phyloP scores from a whole-genome alignment of 2,113 vertebrate species.

The Anguilla rostrata region DNA sequence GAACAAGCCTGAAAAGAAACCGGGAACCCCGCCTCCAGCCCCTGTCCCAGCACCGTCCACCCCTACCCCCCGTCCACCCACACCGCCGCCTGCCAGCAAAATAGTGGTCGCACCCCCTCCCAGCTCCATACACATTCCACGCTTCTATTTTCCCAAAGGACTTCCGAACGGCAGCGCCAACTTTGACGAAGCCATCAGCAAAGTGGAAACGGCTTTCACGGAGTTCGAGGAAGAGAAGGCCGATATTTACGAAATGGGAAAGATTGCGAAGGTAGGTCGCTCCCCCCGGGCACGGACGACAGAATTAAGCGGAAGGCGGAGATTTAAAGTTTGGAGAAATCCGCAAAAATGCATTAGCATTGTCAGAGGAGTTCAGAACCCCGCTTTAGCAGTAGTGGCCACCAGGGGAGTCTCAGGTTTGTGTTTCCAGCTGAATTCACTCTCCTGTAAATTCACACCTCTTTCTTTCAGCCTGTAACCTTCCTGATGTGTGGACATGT shows the following conservation, averaged over 20 bases:
- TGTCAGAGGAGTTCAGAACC: not conserved
- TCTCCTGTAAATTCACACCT: not conserved
- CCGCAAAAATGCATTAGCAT: not conserved
- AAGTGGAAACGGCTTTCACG: constrained; percentile 80
- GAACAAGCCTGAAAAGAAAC: constrained; percentile 91
- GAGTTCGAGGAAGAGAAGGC: constrained; percentile 92
- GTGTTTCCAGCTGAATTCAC: not conserved
- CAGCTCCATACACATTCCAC: constrained; percentile 95
- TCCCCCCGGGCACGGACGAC: not conserved
- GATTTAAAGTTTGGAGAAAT: not conserved
- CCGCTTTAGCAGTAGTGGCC: not conserved
- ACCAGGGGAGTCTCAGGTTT: not conserved
- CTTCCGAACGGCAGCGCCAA: constrained; percentile 79
- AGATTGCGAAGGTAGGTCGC: constrained; percentile 86
- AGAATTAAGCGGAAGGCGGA: not conserved
- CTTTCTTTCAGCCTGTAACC: not conserved
- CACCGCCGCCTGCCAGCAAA: constrained; percentile 76
- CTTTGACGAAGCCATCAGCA: constrained; percentile 80
- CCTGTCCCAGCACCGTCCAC: constrained; percentile 56
- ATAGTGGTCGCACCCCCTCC: constrained; percentile 72
- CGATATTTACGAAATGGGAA: constrained; percentile 91
- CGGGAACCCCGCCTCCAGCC: constrained; percentile 75
- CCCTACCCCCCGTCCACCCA: constrained; percentile 68
- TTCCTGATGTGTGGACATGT: not conserved
- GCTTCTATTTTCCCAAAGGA: constrained; percentile 96